These are phyloP conservation scores for Scomber colias DNA, from an alignment of 2,113 vertebrate genomes.

Conservation along the genomic window DNA sequence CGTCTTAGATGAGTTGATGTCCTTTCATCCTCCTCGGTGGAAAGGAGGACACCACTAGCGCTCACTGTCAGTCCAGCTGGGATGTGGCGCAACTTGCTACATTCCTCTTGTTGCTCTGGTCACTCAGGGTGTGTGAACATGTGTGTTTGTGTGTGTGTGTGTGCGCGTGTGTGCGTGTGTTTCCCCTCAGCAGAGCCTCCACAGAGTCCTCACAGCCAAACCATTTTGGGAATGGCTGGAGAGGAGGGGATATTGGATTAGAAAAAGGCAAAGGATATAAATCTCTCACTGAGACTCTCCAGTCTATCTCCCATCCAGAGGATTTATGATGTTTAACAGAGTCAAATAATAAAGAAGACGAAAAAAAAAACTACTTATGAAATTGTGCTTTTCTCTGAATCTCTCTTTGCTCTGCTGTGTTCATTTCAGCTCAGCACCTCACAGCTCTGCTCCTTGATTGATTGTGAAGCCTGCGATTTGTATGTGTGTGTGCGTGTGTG, in stretches of 20 bases:
- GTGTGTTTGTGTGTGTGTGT: slow-evolving; percentile 54
- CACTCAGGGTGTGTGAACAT: slow-evolving; percentile 75
- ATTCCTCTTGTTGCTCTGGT: slow-evolving; percentile 84
- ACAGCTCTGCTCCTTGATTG: slow-evolving; percentile 66
- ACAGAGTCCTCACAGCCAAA: slow-evolving; percentile 75
- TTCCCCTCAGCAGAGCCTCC: slow-evolving; percentile 76
- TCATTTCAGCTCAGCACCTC: slow-evolving; percentile 55
- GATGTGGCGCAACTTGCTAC: slow-evolving; percentile 80
- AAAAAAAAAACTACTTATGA: slow-evolving; percentile 64
- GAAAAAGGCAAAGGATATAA: slow-evolving; percentile 81
- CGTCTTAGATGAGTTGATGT: slow-evolving; percentile 73
- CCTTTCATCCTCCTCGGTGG: slow-evolving; percentile 81
- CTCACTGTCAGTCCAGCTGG: slow-evolving; percentile 82
- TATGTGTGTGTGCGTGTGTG: slow-evolving; percentile 1
- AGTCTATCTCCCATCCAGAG: slow-evolving; percentile 74
- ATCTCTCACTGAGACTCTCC: slow-evolving; percentile 76
- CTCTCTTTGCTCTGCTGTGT: slow-evolving; percentile 56
- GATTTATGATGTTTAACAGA: slow-evolving; percentile 83
- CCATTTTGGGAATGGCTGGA: slow-evolving; percentile 78
- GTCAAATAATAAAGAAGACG: slow-evolving; percentile 73
- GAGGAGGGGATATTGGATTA: slow-evolving; percentile 80
- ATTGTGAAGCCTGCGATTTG: slow-evolving; percentile 65
- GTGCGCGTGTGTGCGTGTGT: slow-evolving; percentile 30
- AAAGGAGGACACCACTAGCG: slow-evolving; percentile 79
- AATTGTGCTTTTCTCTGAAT: slow-evolving; percentile 65